Percentiles rank a stretch among this genome's conserved stretches.
These are phyloP conservation scores for Lamellibrachia columna DNA, from an alignment of 2,888 invertebrate species.

Conservation along the genomic window DNA sequence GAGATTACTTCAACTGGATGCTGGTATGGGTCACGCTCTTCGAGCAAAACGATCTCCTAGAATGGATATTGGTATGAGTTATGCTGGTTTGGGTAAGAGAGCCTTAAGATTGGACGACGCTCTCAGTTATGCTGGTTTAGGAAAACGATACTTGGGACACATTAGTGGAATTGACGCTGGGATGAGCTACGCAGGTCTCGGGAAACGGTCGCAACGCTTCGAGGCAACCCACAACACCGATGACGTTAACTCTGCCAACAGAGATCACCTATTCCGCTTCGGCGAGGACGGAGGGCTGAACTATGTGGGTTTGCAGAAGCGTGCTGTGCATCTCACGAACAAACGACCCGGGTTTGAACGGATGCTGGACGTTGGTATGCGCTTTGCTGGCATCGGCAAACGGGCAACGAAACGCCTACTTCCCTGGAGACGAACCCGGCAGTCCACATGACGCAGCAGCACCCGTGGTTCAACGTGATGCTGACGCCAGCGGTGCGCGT, in stretches of 20 bases:
- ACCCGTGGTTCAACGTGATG: not conserved
- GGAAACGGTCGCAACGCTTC: not conserved
- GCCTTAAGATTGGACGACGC: too few species aligned
- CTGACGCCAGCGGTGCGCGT: not conserved
- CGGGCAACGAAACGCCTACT: slow-evolving; percentile 9
- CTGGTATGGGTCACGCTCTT: not conserved
- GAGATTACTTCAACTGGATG: not conserved
- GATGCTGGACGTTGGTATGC: not conserved
- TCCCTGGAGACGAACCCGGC: not conserved
- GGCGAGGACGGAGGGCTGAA: not conserved
- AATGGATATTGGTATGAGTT: too few species aligned
- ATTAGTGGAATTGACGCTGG: not conserved
- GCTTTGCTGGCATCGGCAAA: not conserved
- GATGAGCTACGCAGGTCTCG: not conserved
- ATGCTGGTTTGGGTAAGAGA: too few species aligned
- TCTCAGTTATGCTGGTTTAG: too few species aligned
- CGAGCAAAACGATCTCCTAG: not conserved
- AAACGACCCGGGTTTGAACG: not conserved
- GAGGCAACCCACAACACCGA: not conserved
- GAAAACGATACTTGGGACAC: too few species aligned
- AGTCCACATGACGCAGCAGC: not conserved
- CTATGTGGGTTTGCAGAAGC: not conserved
- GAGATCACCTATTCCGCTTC: not conserved
- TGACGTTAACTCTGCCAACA: not conserved
- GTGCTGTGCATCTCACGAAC: not conserved